Percentiles rank a stretch among this genome's conserved stretches.
Evolutionary conservation across 2,113 vertebrate species (phyloP).

Genomic region (Atrichornis clamosus): DNA sequence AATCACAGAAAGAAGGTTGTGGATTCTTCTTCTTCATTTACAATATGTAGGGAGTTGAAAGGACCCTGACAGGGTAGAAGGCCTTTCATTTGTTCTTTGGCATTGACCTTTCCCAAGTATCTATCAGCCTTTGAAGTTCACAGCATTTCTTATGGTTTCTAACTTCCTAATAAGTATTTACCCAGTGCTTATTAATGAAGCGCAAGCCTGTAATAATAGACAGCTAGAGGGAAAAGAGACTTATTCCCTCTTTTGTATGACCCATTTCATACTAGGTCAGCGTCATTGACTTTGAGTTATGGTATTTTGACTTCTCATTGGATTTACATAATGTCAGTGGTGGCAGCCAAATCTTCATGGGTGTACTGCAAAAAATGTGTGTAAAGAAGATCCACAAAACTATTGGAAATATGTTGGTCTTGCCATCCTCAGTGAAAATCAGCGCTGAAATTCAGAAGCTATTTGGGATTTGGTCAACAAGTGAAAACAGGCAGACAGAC

Average conservation of each 20-base stretch:
- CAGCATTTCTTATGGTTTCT: not conserved
- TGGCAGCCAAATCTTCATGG: not conserved
- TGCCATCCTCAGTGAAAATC: not conserved
- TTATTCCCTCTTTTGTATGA: not conserved
- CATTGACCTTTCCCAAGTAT: not conserved
- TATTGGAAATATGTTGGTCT: not conserved
- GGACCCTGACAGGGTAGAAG: not conserved
- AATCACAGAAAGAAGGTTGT: not conserved
- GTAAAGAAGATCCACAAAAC: not conserved
- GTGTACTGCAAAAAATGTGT: not conserved
- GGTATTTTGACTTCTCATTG: not conserved
- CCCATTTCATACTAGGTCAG: not conserved
- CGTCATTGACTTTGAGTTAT: not conserved
- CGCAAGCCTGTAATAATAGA: slow-evolving; percentile 18
- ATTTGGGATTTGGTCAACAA: not conserved
- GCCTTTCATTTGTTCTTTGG: slow-evolving; percentile 15
- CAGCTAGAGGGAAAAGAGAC: not conserved
- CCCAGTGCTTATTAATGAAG: not conserved
- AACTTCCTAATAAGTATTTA: not conserved
- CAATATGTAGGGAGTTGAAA: not conserved
- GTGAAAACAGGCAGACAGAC: not conserved
- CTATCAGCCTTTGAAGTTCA: slow-evolving; percentile 42
- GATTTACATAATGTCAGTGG: not conserved
- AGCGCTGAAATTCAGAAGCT: not conserved
- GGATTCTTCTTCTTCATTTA: not conserved